Base-by-base conservation (phyloP, 2,888 invertebrate species). In the Sericinus montela region DNA sequence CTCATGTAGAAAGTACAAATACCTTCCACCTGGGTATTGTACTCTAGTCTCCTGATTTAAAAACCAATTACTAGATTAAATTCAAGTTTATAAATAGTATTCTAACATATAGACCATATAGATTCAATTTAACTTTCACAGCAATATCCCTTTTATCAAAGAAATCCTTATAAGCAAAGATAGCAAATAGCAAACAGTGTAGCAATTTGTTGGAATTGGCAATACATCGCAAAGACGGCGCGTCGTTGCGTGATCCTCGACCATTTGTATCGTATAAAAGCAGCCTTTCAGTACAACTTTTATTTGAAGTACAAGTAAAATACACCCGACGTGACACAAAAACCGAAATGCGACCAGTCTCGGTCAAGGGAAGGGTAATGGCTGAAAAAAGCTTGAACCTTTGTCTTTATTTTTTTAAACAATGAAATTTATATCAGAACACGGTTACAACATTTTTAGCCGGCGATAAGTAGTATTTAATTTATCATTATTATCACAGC, bases 131-230 rank as follows among this genome's bases (percentile, higher is more conserved):
- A n/a, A n/a, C n/a, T n/a, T 5, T 19, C 2, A 19, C 19, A 19
- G 19, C 19, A 19, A 19, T 19, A 19, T 3, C 19, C 23, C 23
- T 23, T 14, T 45, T 45, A 45, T 46, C 44, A 42, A 51, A 52
- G 48, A 30, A 46, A 46, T 35, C 43, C 19, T 48, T 25, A 6
- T 13, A 38, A 11, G 13, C 32, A 11, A 32, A 30, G 14, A 37
- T 45, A 48, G 13, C 32, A 11, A 32, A 30, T 11, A 37, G 45
- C 46, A 44, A 54, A 54, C 52, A 48, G 57, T 48, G 48, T 45
- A 59, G 59, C 63, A 58, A 63, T 65, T 66, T 60, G 55, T 62
- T 52, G 51, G 59, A 58, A 62, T 59, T 56, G 56, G 48, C 56
- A 63, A 63, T 65, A 60, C 55, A 60, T 65, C 61, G 60, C 48